Base-by-base conservation (phyloP, 2,888 invertebrate species). In the Leuctra nigra region DNA sequence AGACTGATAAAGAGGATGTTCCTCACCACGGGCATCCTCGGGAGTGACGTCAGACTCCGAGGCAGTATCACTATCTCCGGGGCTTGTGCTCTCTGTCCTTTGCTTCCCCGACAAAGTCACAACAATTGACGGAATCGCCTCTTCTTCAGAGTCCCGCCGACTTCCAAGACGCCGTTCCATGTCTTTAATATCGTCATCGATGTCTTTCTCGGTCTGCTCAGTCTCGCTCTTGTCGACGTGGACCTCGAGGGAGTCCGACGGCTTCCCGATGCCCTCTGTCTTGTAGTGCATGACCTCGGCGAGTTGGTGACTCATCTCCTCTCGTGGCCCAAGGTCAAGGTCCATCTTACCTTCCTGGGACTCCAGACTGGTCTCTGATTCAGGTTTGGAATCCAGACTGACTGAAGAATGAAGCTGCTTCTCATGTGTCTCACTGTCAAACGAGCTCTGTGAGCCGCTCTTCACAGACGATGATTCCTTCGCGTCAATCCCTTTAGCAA, bases 221-320 rank as follows among this genome's bases (percentile, higher is more conserved):
- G 71, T 67, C 66, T 76, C 77, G 62, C 74, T 74, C 66, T 76
- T 76, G 61, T 76, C 76, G 9, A 77, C 72, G 60, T 76, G 75
- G 2, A 75, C 75, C 66, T 77, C 76, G 66, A 75, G 59, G 18
- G 74, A 74, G 64, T 74, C 73, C 25, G 69, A 68, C 1, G 72
- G 72, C 65, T 72, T 73, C 2, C 71, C 68, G 18, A 70, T 66
- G 36, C 64, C 67, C 39, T 68, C 69, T 61, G 61, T 61, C 63
- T 69, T 67, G 44, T 65, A 67, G 44, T 65, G 66, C 20, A 67
- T 59, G 39, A 63, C 63, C 60, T 68, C 66, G 29, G 59, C 59
- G 13, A 57, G 41, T 13, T 59, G 46, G 23, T 48, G 36, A 46
- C 60, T 58, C 7, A 59, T 54, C 35, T 56, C 58, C 35, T 58